phyloP scores from a whole-genome alignment of 2,797 vertebrate genomes.

The Pseudomugil tenellus region DNA sequence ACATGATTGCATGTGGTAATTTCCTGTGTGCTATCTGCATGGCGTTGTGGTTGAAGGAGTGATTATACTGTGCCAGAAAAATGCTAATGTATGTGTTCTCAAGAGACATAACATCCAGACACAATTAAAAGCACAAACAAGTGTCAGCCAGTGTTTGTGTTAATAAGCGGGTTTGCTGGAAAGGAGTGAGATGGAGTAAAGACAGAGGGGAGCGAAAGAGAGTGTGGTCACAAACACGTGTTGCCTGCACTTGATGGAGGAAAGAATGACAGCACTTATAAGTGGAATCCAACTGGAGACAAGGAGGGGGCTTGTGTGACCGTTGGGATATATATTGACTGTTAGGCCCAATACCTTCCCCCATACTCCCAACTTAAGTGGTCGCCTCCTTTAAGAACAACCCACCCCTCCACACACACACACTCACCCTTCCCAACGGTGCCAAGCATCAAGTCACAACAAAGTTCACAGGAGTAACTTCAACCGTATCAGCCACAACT shows the following conservation, averaged over 20 bases:
- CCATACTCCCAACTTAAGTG: slow-evolving; percentile 50
- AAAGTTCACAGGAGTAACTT: slow-evolving; percentile 75
- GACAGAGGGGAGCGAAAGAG: slow-evolving; percentile 48
- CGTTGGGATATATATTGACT: slow-evolving; percentile 65
- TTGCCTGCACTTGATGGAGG: slow-evolving; percentile 56
- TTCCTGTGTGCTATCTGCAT: slow-evolving; percentile 75
- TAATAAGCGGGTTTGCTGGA: slow-evolving; percentile 76
- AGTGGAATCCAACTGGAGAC: slow-evolving; percentile 67
- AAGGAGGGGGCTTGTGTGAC: slow-evolving; percentile 63
- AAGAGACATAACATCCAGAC: slow-evolving; percentile 82
- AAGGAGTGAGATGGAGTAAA: slow-evolving; percentile 52
- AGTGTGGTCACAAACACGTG: slow-evolving; percentile 68
- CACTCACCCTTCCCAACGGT: slow-evolving; percentile 23
- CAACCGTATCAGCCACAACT: slow-evolving; percentile 80
- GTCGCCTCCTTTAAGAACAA: slow-evolving; percentile 40
- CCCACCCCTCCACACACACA: not conserved
- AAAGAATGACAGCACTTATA: slow-evolving; percentile 71
- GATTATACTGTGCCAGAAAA: slow-evolving; percentile 78
- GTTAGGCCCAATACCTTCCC: slow-evolving; percentile 42
- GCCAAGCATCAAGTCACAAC: slow-evolving; percentile 58
- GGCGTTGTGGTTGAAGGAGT: slow-evolving; percentile 76
- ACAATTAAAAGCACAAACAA: slow-evolving; percentile 84
- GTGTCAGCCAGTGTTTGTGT: slow-evolving; percentile 81
- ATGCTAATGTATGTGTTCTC: slow-evolving; percentile 81
- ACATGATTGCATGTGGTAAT: slow-evolving; percentile 77